Evolutionary conservation across 92 coral and sea anemone species (phyloP), one percentile per base, ranked within the genome.

Genomic region (Porites evermanni): DNA sequence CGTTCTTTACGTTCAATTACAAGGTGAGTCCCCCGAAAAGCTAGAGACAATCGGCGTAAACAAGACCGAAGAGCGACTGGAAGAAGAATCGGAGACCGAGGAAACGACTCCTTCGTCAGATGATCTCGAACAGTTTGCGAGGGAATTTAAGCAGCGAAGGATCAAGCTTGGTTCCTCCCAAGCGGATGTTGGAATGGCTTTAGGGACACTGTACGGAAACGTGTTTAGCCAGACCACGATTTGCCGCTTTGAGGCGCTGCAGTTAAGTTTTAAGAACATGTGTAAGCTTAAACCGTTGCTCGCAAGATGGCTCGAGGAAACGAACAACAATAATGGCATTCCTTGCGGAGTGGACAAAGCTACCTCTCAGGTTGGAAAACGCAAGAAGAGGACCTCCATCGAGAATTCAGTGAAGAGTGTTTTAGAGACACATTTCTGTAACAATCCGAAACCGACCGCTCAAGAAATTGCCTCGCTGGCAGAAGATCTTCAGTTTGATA

Each of bases 171-270:
- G 93, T 4, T 94, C 92, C 67, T 89, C 97, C 0, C 97, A 94
- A 54, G 93, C 94, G 60, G 97, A 94, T 71, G 97, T 94, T 29
- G 97, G 97, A n/a, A 67, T 87, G 16, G 97, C 97, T 13, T 65
- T 94, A 53, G 95, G 97, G 20, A 88, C 79, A 9, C 87, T 94
- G 12, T 91, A 93, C 68, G 93, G 94, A 9, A 94, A 84, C 71
- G 83, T 92, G 80, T 88, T 91, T 53, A 94, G 97, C 69, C 97
- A 94, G 80, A 94, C 97, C 3, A 89, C 93, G 14, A 94, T 94
- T 16, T 94, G 97, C 61, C 92, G 97, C n/a, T 94, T 94, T 75
- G 97, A 94, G 78, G 97, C 93, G 14, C 80, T 94, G 59, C 97
- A 94, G 59, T 89, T 94, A 29, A 94, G 97, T 84, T 85, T 91